Percentiles rank a stretch among this genome's conserved stretches.
Evolutionary conservation across 1,140 invertebrate genomes (phyloP).

Genomic region (Brachionus calyciflorus): DNA sequence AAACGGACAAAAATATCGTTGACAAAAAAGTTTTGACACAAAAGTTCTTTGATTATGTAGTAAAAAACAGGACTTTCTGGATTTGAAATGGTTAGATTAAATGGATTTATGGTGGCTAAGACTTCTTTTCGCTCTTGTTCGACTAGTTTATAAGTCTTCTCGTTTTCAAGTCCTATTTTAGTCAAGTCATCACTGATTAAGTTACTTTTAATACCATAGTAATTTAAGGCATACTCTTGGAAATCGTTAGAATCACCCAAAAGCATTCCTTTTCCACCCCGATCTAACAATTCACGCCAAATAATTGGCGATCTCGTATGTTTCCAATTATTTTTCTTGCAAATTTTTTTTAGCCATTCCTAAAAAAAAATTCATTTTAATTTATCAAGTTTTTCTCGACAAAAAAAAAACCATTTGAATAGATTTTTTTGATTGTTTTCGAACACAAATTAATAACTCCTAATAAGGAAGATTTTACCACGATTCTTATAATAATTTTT

Average conservation of each 20-base stretch:
- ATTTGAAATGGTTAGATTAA: slow-evolving; percentile 33
- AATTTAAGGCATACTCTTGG: slow-evolving; percentile 59
- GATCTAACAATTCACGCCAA: slow-evolving; percentile 60
- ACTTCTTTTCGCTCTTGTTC: slow-evolving; percentile 10
- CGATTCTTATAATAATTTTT: too few relatives aligned
- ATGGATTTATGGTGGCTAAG: not conserved
- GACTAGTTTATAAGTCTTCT: not conserved
- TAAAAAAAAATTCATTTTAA: slow-evolving; percentile 48
- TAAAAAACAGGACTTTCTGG: slow-evolving; percentile 27
- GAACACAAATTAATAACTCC: too few relatives aligned
- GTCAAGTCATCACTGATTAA: slow-evolving; percentile 55
- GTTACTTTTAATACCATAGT: slow-evolving; percentile 57
- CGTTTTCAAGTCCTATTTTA: slow-evolving; percentile 46
- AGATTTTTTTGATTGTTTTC: too few relatives aligned
- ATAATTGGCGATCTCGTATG: slow-evolving; percentile 58
- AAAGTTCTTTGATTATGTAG: not conserved
- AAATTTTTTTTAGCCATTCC: slow-evolving; percentile 55
- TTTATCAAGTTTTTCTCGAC: too few relatives aligned
- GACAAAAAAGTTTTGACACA: not conserved
- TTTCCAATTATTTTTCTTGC: slow-evolving; percentile 54
- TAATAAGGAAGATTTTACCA: too few relatives aligned
- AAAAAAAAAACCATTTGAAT: too few relatives aligned
- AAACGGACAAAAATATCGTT: slow-evolving; percentile 24
- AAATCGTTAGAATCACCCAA: slow-evolving; percentile 61
- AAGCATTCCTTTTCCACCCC: slow-evolving; percentile 60